Evolutionary conservation across 2,797 vertebrate species (phyloP), one percentile per base, ranked within the genome.

Genomic region (Leuciscus waleckii): DNA sequence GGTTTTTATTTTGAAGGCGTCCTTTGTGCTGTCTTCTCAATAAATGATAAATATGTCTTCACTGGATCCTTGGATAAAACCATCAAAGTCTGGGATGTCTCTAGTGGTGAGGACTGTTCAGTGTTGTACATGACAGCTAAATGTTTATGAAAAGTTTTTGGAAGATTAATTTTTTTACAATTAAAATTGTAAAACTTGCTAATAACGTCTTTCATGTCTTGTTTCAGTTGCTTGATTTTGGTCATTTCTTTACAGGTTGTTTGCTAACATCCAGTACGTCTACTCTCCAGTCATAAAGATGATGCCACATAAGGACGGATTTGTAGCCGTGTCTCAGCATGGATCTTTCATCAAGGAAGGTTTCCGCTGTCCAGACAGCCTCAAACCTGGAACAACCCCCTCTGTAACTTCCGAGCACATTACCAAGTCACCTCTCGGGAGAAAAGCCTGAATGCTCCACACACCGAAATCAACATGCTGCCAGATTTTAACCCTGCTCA

Each of bases 1-100:
- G 93, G 93, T 1, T 92, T 95, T 51, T 93, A 94, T 90, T 95
- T 93, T 54, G 90, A 92, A 80, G 94, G 95, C 0, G 89, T 97
- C 61, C 89, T 94, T 54, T 97, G 92, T 3, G 95, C 95, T 32
- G 94, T 94, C 3, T 97, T 96, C 91, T 97, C 96, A 6, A 93
- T 92, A 81, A 95, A 94, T 1, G 93, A 96, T 86, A 92, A 92
- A 43, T 95, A 93, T 0, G 70, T 96, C 86, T 96, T 94, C 43
- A 95, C 93, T 0, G 96, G 95, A 65, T 94, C 90, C 2, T 92
- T 90, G 85, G 96, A 97, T 91, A 89, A 93, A 85, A 95, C 95
- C 37, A 61, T 97, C 54, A 95, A 95, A 65, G 95, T 93, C 46
- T 96, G 96, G 96, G 93, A 94, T 0, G 94, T 94, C 0, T 56